Conservation (phyloP, 2,888 invertebrate species). For the Trichogramma dendrolimi region DNA sequence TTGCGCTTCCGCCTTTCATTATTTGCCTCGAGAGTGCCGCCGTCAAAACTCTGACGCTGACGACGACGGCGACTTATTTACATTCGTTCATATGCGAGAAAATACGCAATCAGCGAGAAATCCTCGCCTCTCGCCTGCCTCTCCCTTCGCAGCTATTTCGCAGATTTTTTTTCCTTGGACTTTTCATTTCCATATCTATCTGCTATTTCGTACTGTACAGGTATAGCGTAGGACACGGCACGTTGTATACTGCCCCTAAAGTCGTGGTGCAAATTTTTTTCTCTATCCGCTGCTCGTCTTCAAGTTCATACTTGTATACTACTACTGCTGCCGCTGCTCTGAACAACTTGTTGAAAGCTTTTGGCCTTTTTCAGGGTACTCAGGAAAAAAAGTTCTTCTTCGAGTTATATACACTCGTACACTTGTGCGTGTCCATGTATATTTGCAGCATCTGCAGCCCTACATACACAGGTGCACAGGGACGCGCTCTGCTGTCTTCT, state of each 20-base stretch:
- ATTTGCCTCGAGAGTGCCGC: too few relatives aligned
- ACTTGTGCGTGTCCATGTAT: too few relatives aligned
- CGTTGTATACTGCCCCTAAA: too few relatives aligned
- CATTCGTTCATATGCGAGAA: background rate
- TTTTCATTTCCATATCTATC: constrained; percentile 6
- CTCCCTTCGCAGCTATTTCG: background rate
- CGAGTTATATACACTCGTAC: background rate
- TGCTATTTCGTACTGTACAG: background rate
- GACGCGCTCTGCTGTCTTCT: too few relatives aligned
- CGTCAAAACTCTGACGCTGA: too few relatives aligned
- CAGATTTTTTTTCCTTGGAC: constrained; percentile 8
- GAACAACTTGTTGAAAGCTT: constrained; percentile 12
- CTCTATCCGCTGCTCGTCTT: too few relatives aligned
- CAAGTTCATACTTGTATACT: too few relatives aligned
- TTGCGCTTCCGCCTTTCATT: background rate
- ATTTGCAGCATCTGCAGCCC: too few relatives aligned
- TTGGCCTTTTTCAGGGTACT: constrained; percentile 5
- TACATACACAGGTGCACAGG: too few relatives aligned
- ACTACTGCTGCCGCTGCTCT: background rate
- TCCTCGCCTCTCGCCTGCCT: background rate
- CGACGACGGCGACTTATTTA: too few relatives aligned
- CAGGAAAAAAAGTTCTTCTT: constrained; percentile 1
- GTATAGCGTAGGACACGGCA: too few relatives aligned
- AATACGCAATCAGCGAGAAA: background rate
- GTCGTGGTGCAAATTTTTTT: too few relatives aligned